Evolutionary conservation across 2,888 invertebrate species (phyloP).

Genomic region (Toxonevra muliebris): DNA sequence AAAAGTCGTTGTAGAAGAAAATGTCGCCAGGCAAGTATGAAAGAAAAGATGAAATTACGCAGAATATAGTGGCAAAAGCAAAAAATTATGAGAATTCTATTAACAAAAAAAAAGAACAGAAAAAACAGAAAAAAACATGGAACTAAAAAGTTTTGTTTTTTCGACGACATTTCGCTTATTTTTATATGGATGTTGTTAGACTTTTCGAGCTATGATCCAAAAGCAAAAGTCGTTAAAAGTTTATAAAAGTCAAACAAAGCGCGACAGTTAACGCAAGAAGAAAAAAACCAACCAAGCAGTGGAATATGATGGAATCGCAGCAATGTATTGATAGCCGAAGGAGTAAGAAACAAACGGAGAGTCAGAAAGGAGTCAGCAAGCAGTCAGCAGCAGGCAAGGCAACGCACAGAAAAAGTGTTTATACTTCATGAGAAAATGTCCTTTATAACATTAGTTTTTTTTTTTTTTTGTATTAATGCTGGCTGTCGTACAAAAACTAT

Average conservation of each 20-base stretch:
- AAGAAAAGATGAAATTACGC: constrained; percentile 30
- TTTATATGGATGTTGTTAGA: background rate
- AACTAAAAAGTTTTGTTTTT: constrained; percentile 7
- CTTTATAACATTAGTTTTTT: too few relatives aligned
- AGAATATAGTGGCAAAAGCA: constrained; percentile 22
- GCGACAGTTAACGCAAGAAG: constrained; percentile 5
- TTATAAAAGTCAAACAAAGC: constrained; percentile 30
- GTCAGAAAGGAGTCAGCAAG: too few relatives aligned
- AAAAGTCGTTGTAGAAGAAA: constrained; percentile 10
- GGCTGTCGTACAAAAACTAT: background rate
- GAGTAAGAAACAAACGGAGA: too few relatives aligned
- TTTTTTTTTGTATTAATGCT: too few relatives aligned
- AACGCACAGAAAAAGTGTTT: too few relatives aligned
- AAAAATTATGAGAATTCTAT: constrained; percentile 16
- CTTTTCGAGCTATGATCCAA: constrained; percentile 16
- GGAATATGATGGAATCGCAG: background rate
- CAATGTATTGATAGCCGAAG: too few relatives aligned
- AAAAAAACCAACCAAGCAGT: background rate
- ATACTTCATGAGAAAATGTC: too few relatives aligned
- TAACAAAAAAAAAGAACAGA: background rate
- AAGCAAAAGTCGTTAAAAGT: constrained; percentile 31
- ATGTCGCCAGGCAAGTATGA: constrained; percentile 10
- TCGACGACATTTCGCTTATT: background rate
- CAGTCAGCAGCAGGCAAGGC: too few relatives aligned
- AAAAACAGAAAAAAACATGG: background rate